A percentile compares a stretch with the other conserved stretches of the same genome.
Conservation (phyloP, 2,113 vertebrate genomes). For the Rhodinocichla rosea region DNA sequence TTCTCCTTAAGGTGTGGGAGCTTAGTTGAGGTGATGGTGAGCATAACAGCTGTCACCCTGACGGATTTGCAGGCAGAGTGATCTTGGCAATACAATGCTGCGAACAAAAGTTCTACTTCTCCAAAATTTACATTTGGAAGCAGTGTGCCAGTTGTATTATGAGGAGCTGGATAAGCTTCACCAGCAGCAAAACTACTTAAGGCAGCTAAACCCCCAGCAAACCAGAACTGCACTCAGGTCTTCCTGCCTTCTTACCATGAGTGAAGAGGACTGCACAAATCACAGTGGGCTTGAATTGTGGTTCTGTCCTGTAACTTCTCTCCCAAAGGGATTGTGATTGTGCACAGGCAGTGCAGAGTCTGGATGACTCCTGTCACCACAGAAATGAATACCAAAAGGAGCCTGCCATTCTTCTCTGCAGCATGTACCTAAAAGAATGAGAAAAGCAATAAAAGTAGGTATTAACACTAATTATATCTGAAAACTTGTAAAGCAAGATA, state of each 20-base stretch:
- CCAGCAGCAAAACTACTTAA: neutral
- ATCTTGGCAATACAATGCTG: neutral
- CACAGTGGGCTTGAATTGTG: neutral
- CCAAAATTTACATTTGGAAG: neutral
- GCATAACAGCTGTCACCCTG: neutral
- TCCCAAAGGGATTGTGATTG: neutral
- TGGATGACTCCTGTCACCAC: neutral
- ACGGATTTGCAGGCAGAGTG: neutral
- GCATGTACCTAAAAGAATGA: neutral
- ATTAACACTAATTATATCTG: neutral
- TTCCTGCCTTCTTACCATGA: neutral
- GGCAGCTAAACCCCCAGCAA: neutral
- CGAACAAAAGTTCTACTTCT: neutral
- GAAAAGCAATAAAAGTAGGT: neutral
- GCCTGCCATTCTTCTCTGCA: neutral
- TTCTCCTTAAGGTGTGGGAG: neutral
- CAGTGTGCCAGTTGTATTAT: neutral
- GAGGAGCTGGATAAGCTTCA: neutral
- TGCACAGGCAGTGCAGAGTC: neutral
- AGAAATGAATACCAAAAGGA: neutral
- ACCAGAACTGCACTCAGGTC: neutral
- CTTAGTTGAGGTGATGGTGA: neutral
- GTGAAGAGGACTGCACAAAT: neutral
- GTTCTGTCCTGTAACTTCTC: neutral
- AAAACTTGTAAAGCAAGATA: slow-evolving; percentile 10